Percentiles rank a stretch among this genome's conserved stretches.
phyloP scores from a whole-genome alignment of 2,797 vertebrate genomes.

The Syngnathus rostellatus region DNA sequence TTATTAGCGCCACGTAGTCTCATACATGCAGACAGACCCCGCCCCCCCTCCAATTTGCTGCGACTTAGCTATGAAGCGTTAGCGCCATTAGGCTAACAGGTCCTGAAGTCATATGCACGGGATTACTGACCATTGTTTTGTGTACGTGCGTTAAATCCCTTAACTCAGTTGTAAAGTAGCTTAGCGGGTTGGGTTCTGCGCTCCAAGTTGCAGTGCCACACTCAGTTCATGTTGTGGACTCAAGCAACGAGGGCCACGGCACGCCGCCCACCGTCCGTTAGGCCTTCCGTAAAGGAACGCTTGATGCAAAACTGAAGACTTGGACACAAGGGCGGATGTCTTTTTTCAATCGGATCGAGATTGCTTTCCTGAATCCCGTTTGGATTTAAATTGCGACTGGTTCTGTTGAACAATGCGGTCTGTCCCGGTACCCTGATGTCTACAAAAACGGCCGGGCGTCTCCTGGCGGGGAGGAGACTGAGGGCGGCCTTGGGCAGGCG shows the following conservation, averaged over 20 bases:
- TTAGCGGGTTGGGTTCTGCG: slow-evolving; percentile 49
- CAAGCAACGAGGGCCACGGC: slow-evolving; percentile 17
- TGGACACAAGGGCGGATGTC: not conserved
- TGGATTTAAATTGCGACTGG: not conserved
- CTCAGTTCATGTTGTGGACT: slow-evolving; percentile 23
- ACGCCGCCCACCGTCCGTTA: not conserved
- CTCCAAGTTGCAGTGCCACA: slow-evolving; percentile 26
- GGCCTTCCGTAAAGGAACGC: not conserved
- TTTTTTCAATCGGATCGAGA: not conserved
- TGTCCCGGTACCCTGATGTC: slow-evolving; percentile 30
- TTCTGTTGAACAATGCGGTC: slow-evolving; percentile 2
- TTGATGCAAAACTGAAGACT: not conserved
- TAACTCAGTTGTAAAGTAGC: slow-evolving; percentile 62
- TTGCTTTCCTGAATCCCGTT: not conserved
- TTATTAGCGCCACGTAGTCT: slow-evolving; percentile 43
- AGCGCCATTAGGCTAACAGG: not conserved
- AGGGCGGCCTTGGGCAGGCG: slow-evolving; percentile 51
- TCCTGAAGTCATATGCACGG: slow-evolving; percentile 29
- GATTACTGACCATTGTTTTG: slow-evolving; percentile 50
- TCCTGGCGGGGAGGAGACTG: slow-evolving; percentile 46
- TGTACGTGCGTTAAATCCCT: slow-evolving; percentile 53
- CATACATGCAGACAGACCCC: slow-evolving; percentile 28
- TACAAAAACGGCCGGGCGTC: slow-evolving; percentile 50
- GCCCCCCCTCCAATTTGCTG: slow-evolving; percentile 6
- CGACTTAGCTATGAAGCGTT: not conserved